Conservation (phyloP, 1,140 invertebrate genomes). For the Brachionus rotundiformis region DNA sequence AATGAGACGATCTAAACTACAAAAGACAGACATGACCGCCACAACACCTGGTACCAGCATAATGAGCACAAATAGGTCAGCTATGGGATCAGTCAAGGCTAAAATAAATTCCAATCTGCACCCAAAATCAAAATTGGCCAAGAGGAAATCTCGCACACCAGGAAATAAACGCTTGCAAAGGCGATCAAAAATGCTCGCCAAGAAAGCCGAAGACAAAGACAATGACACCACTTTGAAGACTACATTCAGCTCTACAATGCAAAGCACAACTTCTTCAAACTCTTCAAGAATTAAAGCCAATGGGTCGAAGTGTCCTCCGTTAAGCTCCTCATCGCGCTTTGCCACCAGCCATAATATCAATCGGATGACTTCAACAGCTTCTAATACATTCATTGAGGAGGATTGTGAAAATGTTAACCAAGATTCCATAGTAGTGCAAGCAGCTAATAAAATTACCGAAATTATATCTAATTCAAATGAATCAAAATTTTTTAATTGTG, state of each 20-base stretch:
- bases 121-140: neutral
- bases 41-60: neutral
- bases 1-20: neutral
- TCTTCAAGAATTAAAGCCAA: neutral
- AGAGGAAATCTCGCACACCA: slow-evolving; percentile 35
- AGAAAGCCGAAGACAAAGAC: neutral
- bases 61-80: neutral
- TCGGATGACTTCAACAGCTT: slow-evolving; percentile 26
- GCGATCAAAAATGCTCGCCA: slow-evolving; percentile 4
- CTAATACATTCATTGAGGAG: slow-evolving; percentile 49
- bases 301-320: neutral
- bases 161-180: neutral
- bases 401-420: neutral
- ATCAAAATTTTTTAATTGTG: slow-evolving; percentile 32
- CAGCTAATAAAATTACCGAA: neutral
- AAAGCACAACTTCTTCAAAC: neutral
- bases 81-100: neutral
- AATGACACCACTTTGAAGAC: slow-evolving; percentile 2
- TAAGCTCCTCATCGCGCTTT: slow-evolving; percentile 9
- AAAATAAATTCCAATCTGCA: neutral
- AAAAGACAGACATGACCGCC: neutral
- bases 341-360: neutral
- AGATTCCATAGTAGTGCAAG: neutral
- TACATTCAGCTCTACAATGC: slow-evolving; percentile 16
- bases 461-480: neutral